Conservation (phyloP, 2,113 vertebrate species). For the Python bivittatus region DNA sequence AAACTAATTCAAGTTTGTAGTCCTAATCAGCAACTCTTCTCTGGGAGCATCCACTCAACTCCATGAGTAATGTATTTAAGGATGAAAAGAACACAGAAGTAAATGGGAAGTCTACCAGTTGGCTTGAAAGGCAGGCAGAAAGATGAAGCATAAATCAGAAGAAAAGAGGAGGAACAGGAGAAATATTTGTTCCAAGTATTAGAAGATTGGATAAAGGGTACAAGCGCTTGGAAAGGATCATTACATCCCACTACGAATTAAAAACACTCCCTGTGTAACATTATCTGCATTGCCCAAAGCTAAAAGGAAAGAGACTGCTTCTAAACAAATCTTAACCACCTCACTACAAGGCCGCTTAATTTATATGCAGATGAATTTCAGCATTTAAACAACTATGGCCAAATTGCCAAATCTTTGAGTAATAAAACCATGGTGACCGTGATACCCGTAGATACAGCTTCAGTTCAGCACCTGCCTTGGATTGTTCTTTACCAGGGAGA, state of each 20-base stretch:
- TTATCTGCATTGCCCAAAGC: background rate
- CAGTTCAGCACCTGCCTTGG: background rate
- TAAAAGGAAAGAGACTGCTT: background rate
- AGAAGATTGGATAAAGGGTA: background rate
- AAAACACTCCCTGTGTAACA: background rate
- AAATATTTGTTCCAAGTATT: background rate
- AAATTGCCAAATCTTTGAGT: background rate
- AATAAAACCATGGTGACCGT: background rate
- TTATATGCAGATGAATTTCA: background rate
- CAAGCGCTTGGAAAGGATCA: background rate
- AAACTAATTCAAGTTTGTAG: background rate
- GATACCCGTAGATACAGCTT: background rate
- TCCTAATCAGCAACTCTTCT: background rate
- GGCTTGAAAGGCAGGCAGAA: background rate
- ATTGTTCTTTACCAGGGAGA: constrained; percentile 12
- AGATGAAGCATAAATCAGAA: background rate
- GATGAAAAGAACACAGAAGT: background rate
- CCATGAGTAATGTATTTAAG: background rate
- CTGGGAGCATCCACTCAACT: background rate
- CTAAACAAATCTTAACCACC: background rate
- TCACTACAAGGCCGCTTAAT: background rate
- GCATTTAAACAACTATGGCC: background rate
- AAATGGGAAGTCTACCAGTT: background rate
- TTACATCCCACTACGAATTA: background rate
- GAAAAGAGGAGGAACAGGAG: background rate